These are phyloP conservation scores for Meloidogyne hapla DNA, from an alignment of 1,140 invertebrate genomes.

Conservation along the genomic window DNA sequence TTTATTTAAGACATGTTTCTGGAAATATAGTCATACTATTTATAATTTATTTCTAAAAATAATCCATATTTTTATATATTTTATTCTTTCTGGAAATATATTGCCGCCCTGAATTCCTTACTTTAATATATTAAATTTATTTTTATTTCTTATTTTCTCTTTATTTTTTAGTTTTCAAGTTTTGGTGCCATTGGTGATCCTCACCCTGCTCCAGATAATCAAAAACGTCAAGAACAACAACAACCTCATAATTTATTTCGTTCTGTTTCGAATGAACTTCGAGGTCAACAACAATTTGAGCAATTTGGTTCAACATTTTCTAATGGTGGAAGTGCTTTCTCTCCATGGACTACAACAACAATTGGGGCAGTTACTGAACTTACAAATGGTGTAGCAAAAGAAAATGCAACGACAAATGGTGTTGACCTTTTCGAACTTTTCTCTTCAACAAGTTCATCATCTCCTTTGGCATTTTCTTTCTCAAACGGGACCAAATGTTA, in stretches of 20 bases:
- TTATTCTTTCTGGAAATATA: too few relatives aligned
- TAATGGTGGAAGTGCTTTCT: background rate
- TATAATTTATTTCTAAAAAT: too few relatives aligned
- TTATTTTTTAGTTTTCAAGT: background rate
- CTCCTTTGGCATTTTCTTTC: slow-evolving; percentile 8
- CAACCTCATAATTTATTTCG: background rate
- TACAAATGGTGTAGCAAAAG: too few relatives aligned
- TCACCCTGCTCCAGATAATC: background rate
- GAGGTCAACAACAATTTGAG: background rate
- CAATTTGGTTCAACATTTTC: background rate
- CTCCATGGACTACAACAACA: slow-evolving; percentile 11
- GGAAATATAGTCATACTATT: too few relatives aligned
- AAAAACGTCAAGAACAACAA: slow-evolving; percentile 11
- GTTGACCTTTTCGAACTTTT: slow-evolving; percentile 12
- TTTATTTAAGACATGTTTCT: too few relatives aligned
- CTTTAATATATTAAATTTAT: background rate
- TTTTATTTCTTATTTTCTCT: too few relatives aligned
- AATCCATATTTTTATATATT: too few relatives aligned
- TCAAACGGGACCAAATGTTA: too few relatives aligned
- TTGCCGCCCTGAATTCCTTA: too few relatives aligned
- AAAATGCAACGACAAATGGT: background rate
- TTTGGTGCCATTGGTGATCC: background rate
- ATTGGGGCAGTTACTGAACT: background rate
- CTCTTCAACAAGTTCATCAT: slow-evolving; percentile 19
- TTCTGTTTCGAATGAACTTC: background rate